Conservation (phyloP, 2,113 vertebrate genomes). For the Bubalus kerabau region DNA sequence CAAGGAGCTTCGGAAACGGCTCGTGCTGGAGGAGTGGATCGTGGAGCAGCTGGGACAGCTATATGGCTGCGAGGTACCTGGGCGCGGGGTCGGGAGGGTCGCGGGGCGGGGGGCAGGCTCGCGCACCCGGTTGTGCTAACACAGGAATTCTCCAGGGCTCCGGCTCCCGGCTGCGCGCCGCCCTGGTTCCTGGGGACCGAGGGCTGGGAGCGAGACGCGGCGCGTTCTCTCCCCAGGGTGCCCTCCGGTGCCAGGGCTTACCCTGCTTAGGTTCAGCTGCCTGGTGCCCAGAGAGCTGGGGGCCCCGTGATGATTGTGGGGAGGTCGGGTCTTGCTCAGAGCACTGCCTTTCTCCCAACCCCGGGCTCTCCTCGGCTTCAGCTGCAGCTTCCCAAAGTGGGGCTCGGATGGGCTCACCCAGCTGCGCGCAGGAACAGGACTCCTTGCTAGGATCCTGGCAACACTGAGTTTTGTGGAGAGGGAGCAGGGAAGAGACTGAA, state of each 20-base stretch:
- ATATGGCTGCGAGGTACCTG: slow-evolving; percentile 93
- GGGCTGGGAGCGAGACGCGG: background rate
- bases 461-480: background rate
- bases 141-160: background rate
- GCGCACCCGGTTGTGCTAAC: background rate
- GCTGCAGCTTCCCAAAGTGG: background rate
- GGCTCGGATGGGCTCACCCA: background rate
- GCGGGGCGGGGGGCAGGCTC: background rate
- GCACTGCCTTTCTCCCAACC: background rate
- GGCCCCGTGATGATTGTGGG: background rate
- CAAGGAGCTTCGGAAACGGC: slow-evolving; percentile 95
- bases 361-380: background rate
- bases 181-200: background rate
- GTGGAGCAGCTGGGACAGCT: slow-evolving; percentile 95
- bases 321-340: background rate
- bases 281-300: background rate
- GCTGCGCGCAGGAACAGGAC: background rate
- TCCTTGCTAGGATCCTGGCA: background rate
- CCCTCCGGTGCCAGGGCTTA: background rate
- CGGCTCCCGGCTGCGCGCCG: background rate
- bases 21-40: slow-evolving; percentile 97
- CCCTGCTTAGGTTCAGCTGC: background rate
- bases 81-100: background rate
- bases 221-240: background rate
- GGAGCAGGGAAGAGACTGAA: background rate